Evolutionary conservation across 2,113 vertebrate genomes (phyloP).

Genomic region (Crypturellus undulatus): DNA sequence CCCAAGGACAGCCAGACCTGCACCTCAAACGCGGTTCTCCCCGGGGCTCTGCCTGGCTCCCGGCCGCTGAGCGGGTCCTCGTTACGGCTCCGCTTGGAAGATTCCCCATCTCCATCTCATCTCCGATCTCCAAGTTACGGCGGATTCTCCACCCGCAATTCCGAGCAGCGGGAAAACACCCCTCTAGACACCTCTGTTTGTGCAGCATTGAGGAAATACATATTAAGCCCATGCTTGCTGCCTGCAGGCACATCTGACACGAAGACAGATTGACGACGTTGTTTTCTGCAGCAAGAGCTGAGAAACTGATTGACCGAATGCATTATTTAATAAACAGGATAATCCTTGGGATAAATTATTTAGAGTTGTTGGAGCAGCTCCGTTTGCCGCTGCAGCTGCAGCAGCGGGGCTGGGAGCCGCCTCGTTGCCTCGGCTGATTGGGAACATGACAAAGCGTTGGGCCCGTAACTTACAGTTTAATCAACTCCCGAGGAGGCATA

Average conservation of each 20-base stretch:
- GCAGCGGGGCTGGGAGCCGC: neutral
- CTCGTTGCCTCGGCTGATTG: neutral
- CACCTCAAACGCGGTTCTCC: neutral
- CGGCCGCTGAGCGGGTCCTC: too few relatives aligned
- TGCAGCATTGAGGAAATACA: accelerated
- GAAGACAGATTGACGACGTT: accelerated
- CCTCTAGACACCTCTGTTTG: accelerated
- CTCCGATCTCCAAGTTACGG: too few relatives aligned
- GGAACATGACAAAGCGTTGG: neutral
- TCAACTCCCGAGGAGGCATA: neutral
- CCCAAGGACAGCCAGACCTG: neutral
- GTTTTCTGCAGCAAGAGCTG: neutral
- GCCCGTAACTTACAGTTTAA: neutral
- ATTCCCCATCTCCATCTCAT: too few relatives aligned
- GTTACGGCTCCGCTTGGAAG: neutral
- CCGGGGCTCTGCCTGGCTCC: accelerated
- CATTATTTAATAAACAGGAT: neutral
- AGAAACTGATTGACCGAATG: neutral
- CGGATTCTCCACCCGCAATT: accelerated
- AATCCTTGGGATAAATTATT: neutral
- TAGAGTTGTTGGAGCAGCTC: neutral
- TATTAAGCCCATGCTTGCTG: accelerated
- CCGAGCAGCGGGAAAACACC: accelerated
- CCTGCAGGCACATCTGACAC: accelerated
- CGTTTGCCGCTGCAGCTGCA: accelerated